Evolutionary conservation across 2,113 vertebrate genomes (phyloP), one percentile per base, ranked within the genome.

Genomic region (Channa maculata): DNA sequence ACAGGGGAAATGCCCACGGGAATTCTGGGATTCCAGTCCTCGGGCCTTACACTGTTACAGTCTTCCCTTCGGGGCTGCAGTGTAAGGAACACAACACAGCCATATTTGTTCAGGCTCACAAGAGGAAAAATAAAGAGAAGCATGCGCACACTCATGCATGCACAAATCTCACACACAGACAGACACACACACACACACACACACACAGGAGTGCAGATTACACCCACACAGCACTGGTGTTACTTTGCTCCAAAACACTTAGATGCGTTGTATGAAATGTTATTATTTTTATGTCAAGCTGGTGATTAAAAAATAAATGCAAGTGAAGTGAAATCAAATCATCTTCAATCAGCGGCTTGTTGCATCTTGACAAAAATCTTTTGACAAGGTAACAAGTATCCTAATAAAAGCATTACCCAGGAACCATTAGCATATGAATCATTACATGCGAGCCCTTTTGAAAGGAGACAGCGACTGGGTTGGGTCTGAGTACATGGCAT

Each of bases 21-120:
- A 88, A 95, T 95, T 72, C 94, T 78, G 67, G 94, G 94, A 81
- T 95, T 95, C 94, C 94, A 95, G 77, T 95, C 94, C 57, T 95
- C 94, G 1, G 94, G 92, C 77, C 94, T 82, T 4, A 94, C 82
- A 71, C 91, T 95, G 86, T 92, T 95, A 38, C 94, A 94, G 89
- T 95, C 94, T 79, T 95, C 94, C 83, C 94, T 91, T 59, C 94
- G 92, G 24, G 93, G 94, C 94, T 95, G 84, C 51, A 59, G 67
- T 4, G 69, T 39, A 2, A 3, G 8, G 50, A 88, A 77, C 72
- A 87, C 71, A 89, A 88, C 60, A 81, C 65, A 80, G 60, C 36
- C 33, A 41, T 7, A 75, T 88, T 86, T 75, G 73, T 76, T 87
- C 46, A 77, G 70, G 14, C 65, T 72, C 79, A 73, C 53, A 38